These are phyloP conservation scores for Plebejus anna DNA, from an alignment of 2,888 invertebrate genomes.

Conservation along the genomic window DNA sequence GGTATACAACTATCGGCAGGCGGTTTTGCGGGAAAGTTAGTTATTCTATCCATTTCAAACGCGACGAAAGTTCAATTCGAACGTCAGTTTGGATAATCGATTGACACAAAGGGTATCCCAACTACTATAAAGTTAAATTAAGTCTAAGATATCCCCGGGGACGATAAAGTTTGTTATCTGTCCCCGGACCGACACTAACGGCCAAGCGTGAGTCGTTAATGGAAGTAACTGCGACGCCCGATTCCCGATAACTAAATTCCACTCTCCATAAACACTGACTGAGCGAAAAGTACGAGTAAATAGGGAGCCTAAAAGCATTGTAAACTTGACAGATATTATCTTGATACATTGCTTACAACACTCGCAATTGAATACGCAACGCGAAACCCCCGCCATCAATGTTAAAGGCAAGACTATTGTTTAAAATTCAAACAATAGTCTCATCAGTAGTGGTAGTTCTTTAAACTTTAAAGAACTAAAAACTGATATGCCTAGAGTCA, in stretches of 20 bases:
- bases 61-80: not conserved
- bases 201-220: not conserved
- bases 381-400: no score
- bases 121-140: slow-evolving; percentile 15
- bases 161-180: slow-evolving; percentile 6
- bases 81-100: not conserved
- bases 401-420: no score
- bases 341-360: not conserved
- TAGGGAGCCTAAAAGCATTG: not conserved
- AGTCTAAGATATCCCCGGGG: slow-evolving; percentile 9
- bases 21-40: no score
- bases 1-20: no score
- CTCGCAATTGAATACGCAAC: not conserved
- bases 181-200: slow-evolving; percentile 3
- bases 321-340: not conserved
- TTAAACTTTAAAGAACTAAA: no score
- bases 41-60: not conserved
- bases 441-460: no score
- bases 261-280: not conserved
- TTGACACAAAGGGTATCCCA: slow-evolving; percentile 2
- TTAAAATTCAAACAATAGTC: no score
- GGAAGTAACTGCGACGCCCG: slow-evolving; percentile 3
- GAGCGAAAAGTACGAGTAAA: not conserved
- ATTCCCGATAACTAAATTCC: not conserved
- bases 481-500: no score